Conservation (phyloP, 2,113 vertebrate genomes). For the Zootoca vivipara region DNA sequence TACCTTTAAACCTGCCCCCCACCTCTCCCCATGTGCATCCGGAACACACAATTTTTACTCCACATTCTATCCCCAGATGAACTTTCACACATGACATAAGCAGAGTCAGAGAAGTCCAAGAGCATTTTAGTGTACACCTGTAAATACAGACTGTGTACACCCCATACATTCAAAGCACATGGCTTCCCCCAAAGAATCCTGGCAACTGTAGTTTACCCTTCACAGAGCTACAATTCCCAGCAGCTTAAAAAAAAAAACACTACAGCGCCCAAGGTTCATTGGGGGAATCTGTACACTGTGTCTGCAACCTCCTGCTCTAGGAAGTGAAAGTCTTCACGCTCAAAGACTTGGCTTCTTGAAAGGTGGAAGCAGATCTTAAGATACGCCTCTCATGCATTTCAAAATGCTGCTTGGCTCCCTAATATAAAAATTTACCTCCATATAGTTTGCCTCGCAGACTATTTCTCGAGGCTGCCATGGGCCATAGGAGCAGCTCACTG, state of each 20-base stretch:
- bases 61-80: neutral
- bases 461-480: constrained; percentile 48
- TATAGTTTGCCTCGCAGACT: constrained; percentile 63
- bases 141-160: neutral
- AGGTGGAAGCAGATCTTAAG: neutral
- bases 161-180: no score
- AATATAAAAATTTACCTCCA: constrained; percentile 61
- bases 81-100: neutral
- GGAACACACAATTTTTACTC: neutral
- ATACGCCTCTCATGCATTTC: neutral
- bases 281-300: no score
- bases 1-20: no score
- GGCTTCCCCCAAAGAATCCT: no score
- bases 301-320: neutral
- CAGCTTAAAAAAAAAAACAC: no score
- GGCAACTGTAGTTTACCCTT: no score
- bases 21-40: no score
- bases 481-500: constrained; percentile 43
- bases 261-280: no score
- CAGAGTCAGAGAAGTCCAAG: neutral
- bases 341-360: no score
- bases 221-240: no score
- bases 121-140: neutral
- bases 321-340: neutral
- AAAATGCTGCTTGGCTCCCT: neutral